Conservation (phyloP, 2,113 vertebrate species). For the Passer domesticus region DNA sequence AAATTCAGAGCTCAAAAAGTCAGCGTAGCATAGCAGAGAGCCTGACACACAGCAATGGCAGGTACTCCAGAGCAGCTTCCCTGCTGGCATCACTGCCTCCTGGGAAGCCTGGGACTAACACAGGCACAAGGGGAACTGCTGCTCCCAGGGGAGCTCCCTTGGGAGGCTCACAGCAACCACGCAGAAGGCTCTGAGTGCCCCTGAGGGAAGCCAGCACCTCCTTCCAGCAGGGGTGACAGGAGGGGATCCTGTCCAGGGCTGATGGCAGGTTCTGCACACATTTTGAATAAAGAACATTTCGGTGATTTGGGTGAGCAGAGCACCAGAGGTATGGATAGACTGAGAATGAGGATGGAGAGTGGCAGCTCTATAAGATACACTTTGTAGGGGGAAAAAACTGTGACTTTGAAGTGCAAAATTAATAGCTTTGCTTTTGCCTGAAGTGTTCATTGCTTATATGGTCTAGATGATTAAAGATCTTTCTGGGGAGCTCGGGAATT, state of each 20-base stretch:
- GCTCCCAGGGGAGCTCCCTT: neutral
- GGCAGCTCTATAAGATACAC: neutral
- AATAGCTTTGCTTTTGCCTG: constrained; percentile 11
- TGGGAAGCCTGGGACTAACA: neutral
- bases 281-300: neutral
- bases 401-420: neutral
- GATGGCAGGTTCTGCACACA: neutral
- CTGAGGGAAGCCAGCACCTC: neutral
- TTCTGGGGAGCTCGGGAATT: neutral
- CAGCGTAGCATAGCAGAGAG: accelerated
- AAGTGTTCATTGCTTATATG: neutral
- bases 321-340: neutral
- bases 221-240: neutral
- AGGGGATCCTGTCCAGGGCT: neutral
- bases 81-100: neutral
- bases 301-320: neutral
- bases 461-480: neutral
- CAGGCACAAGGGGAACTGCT: neutral
- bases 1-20: neutral
- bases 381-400: neutral
- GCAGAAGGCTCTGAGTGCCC: neutral
- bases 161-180: neutral
- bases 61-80: neutral
- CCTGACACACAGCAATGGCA: accelerated
- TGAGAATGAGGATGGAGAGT: neutral